phyloP scores from a whole-genome alignment of 1,140 invertebrate genomes.

The Leptestheria dahalacensis region DNA sequence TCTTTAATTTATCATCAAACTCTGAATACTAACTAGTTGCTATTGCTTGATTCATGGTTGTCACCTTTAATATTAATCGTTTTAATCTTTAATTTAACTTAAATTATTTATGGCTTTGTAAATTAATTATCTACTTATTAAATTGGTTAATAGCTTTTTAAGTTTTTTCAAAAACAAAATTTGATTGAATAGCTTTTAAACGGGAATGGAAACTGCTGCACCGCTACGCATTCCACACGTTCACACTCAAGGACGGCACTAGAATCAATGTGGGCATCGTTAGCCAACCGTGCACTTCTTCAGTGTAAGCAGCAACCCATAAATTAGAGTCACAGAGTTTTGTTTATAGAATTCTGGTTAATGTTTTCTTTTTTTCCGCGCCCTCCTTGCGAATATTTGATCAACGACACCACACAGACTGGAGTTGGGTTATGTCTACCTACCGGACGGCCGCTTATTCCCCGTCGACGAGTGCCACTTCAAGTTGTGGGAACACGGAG shows the following conservation, averaged over 20 bases:
- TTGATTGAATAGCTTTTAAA: constrained; percentile 34
- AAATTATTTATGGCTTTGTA: too few relatives aligned
- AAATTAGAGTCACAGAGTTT: too few relatives aligned
- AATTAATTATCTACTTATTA: too few relatives aligned
- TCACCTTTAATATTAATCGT: too few relatives aligned
- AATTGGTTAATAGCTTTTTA: too few relatives aligned
- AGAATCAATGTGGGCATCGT: constrained; percentile 44
- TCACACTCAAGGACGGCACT: constrained; percentile 43
- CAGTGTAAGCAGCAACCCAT: too few relatives aligned
- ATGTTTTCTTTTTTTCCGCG: neutral
- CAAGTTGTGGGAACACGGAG: constrained; percentile 44
- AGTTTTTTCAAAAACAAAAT: neutral
- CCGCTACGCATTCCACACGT: constrained; percentile 51
- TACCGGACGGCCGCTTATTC: constrained; percentile 37
- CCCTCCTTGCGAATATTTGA: neutral
- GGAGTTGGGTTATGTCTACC: constrained; percentile 44
- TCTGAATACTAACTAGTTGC: too few relatives aligned
- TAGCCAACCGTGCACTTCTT: constrained; percentile 44
- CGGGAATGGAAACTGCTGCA: constrained; percentile 54
- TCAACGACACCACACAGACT: constrained; percentile 32
- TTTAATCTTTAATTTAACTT: too few relatives aligned
- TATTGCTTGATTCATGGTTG: too few relatives aligned
- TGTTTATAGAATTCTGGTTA: too few relatives aligned
- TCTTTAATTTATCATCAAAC: too few relatives aligned
- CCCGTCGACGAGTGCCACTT: constrained; percentile 42